Conservation (phyloP, 2,888 invertebrate species). For the Magallana nippona region DNA sequence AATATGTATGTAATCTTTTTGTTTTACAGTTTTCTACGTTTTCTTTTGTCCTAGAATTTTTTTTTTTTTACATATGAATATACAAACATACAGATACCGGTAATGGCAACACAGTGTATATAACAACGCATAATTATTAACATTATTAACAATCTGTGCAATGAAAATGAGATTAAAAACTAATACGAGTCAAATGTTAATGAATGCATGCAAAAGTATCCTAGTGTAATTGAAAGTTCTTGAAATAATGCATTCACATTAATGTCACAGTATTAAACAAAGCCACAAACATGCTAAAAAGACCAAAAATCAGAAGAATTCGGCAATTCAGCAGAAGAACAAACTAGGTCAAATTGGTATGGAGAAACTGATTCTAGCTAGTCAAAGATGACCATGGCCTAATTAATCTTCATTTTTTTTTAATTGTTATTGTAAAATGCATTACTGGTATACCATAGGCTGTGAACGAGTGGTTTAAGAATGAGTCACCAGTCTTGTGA, state of each 20-base stretch:
- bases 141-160: background rate
- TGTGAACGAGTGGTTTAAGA: conserved; percentile 14
- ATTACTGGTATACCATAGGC: background rate
- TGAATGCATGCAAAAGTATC: conserved; percentile 1
- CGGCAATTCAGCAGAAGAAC: background rate
- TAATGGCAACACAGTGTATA: too few relatives aligned
- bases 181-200: conserved; percentile 14
- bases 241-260: conserved; percentile 25
- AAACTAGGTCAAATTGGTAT: conserved; percentile 10
- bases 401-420: conserved; percentile 5
- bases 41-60: background rate
- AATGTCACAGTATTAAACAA: background rate
- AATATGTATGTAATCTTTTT: too few relatives aligned
- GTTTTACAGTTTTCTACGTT: too few relatives aligned
- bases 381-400: background rate
- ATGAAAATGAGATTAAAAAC: conserved; percentile 1
- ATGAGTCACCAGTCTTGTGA: conserved; percentile 4
- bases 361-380: background rate
- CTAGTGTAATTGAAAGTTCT: background rate
- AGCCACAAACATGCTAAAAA: background rate
- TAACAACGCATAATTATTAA: background rate
- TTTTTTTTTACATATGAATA: background rate
- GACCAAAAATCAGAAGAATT: background rate
- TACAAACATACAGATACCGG: background rate
- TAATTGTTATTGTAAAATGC: background rate